Base-by-base conservation (phyloP, 2,797 vertebrate species). In the Amblyopsis hoosieri region DNA sequence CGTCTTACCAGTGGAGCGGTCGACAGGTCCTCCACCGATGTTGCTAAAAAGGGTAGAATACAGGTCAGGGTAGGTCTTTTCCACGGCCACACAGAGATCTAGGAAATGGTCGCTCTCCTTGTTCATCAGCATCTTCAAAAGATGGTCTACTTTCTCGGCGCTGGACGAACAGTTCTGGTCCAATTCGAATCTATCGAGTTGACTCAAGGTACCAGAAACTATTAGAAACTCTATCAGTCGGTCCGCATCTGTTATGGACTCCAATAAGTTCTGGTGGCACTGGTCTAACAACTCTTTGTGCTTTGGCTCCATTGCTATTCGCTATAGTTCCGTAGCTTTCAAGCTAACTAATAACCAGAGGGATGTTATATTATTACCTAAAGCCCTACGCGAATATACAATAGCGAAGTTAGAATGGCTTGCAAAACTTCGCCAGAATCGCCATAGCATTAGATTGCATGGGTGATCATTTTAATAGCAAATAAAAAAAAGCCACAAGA, bases 91-190 rank as follows among this genome's bases (percentile, higher is more conserved):
- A 62, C 95, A 95, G 89, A 99, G 94, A 84, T 98, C 96, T 81
- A 93, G 94, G 94, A 97, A 96, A 92, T 97, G 96, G 90, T 99
- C 97, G 86, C 93, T 95, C 79, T 98, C 95, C 91, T 98, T 98
- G 88, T 90, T 94, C 90, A 95, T 88, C 72, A 99, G 94, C 93
- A 98, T 95, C 91, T 96, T 93, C 82, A 99, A 83, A 55, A 99
- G 93, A 85, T 95, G 94, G 78, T 98, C 96, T 63, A 97, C 96
- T 91, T 97, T 97, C 89, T 95, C 93, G 11, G 91, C 82, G 83
- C 91, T 91, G 69, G 92, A 93, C 55, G 92, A 88, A 31, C 93
- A 94, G 90, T 93, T 94, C 87, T 93, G 92, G 75, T 96, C 95
- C 92, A 97, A 87, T 64, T 95, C 95, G 75, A 91, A 94, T 79